phyloP scores from a whole-genome alignment of 2,888 invertebrate species.

The Sarcophaga subvicina region DNA sequence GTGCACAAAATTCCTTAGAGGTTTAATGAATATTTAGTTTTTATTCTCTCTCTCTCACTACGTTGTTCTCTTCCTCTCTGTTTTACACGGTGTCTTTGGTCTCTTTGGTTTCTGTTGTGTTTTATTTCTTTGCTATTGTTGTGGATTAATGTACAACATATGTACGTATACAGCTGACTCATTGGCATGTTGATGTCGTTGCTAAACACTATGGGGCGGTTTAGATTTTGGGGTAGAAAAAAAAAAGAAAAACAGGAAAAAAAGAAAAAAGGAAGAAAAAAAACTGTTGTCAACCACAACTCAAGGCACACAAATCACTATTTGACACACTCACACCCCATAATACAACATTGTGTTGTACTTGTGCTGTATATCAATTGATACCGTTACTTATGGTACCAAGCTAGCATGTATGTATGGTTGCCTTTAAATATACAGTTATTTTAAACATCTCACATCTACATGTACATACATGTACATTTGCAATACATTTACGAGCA shows the following conservation, averaged over 20 bases:
- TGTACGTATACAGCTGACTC: conserved; percentile 51
- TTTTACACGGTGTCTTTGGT: no score
- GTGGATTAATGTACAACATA: conserved; percentile 44
- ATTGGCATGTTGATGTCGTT: conserved; percentile 39
- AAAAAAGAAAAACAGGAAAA: not conserved
- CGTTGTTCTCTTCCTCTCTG: not conserved
- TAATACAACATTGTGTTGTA: not conserved
- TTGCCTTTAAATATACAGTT: not conserved
- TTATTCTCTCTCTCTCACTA: not conserved
- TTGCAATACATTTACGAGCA: no score
- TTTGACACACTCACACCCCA: conserved; percentile 13
- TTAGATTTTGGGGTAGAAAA: conserved; percentile 36
- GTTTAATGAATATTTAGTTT: conserved; percentile 51
- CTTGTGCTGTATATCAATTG: conserved; percentile 10
- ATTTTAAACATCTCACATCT: not conserved
- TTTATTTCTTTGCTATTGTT: conserved; percentile 3
- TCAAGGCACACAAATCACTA: conserved; percentile 46
- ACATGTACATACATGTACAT: not conserved
- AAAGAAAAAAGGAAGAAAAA: not conserved
- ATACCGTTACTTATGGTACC: not conserved
- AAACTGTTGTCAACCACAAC: conserved; percentile 49
- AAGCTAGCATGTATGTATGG: not conserved
- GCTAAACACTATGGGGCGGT: conserved; percentile 52
- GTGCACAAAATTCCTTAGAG: conserved; percentile 58
- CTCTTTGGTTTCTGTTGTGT: not conserved